These are phyloP conservation scores for Hirundo rustica DNA, from an alignment of 2,797 vertebrate species.

Conservation along the genomic window DNA sequence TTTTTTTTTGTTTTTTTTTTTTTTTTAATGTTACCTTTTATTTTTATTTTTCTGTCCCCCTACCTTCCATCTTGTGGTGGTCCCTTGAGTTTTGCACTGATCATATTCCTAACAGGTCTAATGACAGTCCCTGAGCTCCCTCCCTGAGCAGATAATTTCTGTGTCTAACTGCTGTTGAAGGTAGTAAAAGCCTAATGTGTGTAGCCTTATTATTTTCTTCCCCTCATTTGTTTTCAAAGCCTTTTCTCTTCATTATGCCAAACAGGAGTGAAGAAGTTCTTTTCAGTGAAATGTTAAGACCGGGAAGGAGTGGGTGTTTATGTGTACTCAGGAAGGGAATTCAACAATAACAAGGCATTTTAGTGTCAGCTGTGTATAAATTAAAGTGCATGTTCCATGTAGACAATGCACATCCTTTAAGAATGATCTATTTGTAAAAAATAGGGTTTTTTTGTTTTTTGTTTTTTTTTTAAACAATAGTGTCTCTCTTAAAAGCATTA, in stretches of 20 bases:
- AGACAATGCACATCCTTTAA: background rate
- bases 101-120: background rate
- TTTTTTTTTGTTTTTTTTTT: too few relatives aligned
- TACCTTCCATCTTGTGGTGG: background rate
- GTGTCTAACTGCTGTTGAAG: conserved; percentile 14
- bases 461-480: background rate
- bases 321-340: background rate
- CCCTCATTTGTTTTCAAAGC: conserved; percentile 31
- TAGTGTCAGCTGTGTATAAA: background rate
- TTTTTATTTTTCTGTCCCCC: background rate
- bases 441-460: background rate
- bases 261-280: background rate
- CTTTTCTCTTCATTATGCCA: conserved; percentile 2
- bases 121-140: background rate
- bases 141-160: conserved; percentile 9
- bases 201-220: conserved; percentile 37
- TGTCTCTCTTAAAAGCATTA: background rate
- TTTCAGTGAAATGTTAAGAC: background rate
- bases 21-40: too few relatives aligned
- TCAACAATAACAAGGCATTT: background rate
- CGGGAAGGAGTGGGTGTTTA: background rate
- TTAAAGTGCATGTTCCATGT: background rate
- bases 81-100: background rate
- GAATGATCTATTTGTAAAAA: background rate
- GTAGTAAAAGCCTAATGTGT: conserved; percentile 19